A percentile compares a stretch with the other conserved stretches of the same genome.
Evolutionary conservation across 2,113 vertebrate genomes (phyloP).

Genomic region (Telmatochromis sp.): DNA sequence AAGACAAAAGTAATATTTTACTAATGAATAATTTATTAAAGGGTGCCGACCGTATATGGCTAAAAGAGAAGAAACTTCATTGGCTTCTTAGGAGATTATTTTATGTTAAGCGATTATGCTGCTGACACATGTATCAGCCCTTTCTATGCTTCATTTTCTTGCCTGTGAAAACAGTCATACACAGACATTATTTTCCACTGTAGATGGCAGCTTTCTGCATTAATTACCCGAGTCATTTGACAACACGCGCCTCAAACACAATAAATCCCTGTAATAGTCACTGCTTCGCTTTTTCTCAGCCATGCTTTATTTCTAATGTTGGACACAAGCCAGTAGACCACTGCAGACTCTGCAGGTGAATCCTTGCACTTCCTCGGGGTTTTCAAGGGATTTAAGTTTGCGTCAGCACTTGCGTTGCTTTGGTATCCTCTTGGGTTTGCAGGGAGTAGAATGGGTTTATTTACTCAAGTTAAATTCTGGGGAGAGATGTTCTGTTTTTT

Average conservation of each 20-base stretch:
- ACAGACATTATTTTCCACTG: not conserved
- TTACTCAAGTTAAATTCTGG: not conserved
- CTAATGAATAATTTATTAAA: constrained; percentile 1
- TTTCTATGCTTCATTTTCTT: not conserved
- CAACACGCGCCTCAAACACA: not conserved
- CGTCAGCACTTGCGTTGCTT: not conserved
- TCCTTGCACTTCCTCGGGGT: not conserved
- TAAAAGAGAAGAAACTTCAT: not conserved
- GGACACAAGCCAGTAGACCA: not conserved
- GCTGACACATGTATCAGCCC: not conserved
- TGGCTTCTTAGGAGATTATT: not conserved
- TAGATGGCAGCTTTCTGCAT: not conserved
- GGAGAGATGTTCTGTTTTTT: not conserved
- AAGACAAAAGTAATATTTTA: not conserved
- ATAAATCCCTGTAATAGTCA: not conserved
- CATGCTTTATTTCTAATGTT: not conserved
- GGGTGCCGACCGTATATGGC: not conserved
- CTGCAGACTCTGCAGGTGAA: constrained; percentile 38
- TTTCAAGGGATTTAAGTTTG: not conserved
- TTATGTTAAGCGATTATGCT: not conserved
- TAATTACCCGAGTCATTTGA: not conserved
- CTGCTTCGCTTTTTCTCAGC: not conserved
- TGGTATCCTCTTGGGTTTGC: not conserved
- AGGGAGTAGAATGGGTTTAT: not conserved
- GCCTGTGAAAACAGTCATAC: not conserved